These are phyloP conservation scores for Artibeus jamaicensis DNA, from an alignment of 2,797 vertebrate genomes.

Conservation along the genomic window DNA sequence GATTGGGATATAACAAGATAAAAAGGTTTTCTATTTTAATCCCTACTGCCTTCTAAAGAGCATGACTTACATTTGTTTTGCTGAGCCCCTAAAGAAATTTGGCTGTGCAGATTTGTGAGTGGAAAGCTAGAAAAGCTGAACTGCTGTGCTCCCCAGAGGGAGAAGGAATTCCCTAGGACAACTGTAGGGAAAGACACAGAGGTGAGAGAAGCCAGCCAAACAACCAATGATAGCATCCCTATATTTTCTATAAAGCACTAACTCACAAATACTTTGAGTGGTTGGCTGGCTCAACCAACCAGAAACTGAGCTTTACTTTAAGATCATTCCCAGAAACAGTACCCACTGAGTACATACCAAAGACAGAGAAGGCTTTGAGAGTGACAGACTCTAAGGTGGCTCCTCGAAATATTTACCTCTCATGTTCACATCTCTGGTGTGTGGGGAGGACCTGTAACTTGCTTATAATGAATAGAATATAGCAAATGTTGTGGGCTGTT, in stretches of 20 bases:
- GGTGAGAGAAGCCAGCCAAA: not conserved
- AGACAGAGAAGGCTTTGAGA: not conserved
- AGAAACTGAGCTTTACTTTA: slow-evolving; percentile 4
- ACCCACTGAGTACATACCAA: not conserved
- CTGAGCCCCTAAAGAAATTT: not conserved
- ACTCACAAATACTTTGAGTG: not conserved
- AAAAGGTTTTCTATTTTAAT: slow-evolving; percentile 11
- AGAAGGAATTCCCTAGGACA: slow-evolving; percentile 17
- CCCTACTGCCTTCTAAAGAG: not conserved
- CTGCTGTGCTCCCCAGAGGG: not conserved
- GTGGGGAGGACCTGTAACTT: not conserved
- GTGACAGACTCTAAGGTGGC: not conserved
- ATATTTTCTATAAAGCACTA: not conserved
- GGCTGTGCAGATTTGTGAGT: not conserved
- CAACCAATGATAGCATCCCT: not conserved
- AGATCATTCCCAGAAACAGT: not conserved
- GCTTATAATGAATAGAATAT: not conserved
- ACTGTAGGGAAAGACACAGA: not conserved
- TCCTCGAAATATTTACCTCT: not conserved
- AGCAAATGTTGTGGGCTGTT: not conserved
- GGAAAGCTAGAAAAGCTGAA: not conserved
- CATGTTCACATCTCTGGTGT: not conserved
- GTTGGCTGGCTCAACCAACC: no score
- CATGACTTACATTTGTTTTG: not conserved
- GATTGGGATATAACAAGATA: not conserved